Evolutionary conservation across 2,797 vertebrate species (phyloP).

Genomic region (Rhinogobio ventralis): DNA sequence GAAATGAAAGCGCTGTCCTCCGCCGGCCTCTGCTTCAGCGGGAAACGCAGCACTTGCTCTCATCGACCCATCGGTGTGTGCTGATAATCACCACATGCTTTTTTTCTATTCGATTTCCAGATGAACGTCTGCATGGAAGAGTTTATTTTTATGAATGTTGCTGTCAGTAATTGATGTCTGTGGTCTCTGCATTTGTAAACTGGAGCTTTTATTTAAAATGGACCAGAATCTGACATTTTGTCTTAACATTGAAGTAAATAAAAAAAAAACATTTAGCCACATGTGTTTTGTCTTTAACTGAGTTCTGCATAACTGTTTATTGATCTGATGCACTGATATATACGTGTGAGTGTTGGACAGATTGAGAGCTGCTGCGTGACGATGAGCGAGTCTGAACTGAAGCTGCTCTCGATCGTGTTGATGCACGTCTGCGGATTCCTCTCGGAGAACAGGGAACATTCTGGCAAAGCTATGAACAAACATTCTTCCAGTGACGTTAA

Average conservation of each 20-base stretch:
- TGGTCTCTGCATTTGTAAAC: constrained; percentile 68
- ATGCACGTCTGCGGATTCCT: not conserved
- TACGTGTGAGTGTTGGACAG: too few relatives aligned
- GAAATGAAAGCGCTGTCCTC: constrained; percentile 47
- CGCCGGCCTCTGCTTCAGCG: constrained; percentile 40
- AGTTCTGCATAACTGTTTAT: not conserved
- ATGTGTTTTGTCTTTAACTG: constrained; percentile 61
- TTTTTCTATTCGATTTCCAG: constrained; percentile 67
- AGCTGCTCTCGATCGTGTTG: not conserved
- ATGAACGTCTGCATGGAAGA: constrained; percentile 47
- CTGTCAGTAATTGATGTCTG: constrained; percentile 36
- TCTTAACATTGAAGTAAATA: constrained; percentile 26
- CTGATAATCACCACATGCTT: constrained; percentile 46
- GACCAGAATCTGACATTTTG: constrained; percentile 12
- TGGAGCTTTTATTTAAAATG: constrained; percentile 48
- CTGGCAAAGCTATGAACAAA: not conserved
- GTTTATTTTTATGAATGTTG: constrained; percentile 63
- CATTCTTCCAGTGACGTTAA: not conserved
- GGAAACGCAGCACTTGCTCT: constrained; percentile 63
- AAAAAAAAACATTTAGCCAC: constrained; percentile 20
- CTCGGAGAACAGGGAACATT: not conserved
- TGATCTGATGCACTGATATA: constrained; percentile 17
- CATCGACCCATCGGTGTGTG: not conserved
- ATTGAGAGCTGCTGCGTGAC: too few relatives aligned
- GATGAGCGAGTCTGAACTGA: too few relatives aligned